These are phyloP conservation scores for Orthonevra nobilis DNA, from an alignment of 2,888 invertebrate genomes.

Conservation along the genomic window DNA sequence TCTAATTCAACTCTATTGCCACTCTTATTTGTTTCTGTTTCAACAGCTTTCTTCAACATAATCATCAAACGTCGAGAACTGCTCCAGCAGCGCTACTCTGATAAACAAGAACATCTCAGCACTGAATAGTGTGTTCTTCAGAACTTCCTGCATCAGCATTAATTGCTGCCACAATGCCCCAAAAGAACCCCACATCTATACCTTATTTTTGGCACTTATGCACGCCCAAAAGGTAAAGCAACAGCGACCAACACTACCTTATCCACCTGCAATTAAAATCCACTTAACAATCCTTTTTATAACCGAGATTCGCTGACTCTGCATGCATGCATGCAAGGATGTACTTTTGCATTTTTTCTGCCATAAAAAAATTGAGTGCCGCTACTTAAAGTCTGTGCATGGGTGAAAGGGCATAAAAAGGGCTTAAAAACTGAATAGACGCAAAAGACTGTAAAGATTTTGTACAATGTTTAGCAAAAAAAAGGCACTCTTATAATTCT, in stretches of 20 bases:
- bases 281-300: conserved; percentile 54
- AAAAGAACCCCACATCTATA: conserved; percentile 3
- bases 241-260: neutral
- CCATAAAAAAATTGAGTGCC: conserved; percentile 34
- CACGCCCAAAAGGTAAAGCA: conserved; percentile 44
- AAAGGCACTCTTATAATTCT: too few relatives aligned
- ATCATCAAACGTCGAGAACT: conserved; percentile 48
- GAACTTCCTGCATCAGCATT: conserved; percentile 46
- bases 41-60: too few relatives aligned
- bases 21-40: too few relatives aligned
- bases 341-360: conserved; percentile 21
- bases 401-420: neutral
- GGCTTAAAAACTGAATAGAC: too few relatives aligned
- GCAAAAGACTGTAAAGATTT: too few relatives aligned
- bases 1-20: too few relatives aligned
- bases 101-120: conserved; percentile 36
- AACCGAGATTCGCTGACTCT: conserved; percentile 42
- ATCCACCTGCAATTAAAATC: conserved; percentile 62
- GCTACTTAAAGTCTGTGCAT: neutral
- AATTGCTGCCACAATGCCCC: conserved; percentile 45
- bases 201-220: conserved; percentile 38
- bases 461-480: too few relatives aligned
- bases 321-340: conserved; percentile 32
- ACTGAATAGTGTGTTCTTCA: conserved; percentile 31
- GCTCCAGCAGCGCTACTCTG: conserved; percentile 9